Conservation (phyloP, 2,888 invertebrate genomes). For the Pediacus dermestoides region DNA sequence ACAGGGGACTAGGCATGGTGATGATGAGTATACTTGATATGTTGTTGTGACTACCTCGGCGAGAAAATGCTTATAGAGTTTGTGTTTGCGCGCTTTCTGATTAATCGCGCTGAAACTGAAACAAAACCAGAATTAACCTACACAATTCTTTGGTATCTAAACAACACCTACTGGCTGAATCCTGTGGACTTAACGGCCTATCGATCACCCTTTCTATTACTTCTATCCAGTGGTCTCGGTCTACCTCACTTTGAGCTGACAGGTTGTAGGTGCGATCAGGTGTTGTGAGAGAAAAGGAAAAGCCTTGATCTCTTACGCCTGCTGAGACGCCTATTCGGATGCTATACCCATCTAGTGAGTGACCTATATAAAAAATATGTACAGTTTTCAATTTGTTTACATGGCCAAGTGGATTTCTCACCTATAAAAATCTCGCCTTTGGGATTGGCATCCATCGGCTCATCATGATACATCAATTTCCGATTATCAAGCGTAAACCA, state of each 20-base stretch:
- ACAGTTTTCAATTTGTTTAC: neutral
- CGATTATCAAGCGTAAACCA: slow-evolving; percentile 89
- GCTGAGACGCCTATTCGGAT: slow-evolving; percentile 65
- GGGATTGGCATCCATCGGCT: slow-evolving; percentile 81
- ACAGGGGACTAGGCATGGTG: no score
- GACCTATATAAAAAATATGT: slow-evolving; percentile 50
- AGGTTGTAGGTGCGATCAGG: slow-evolving; percentile 74
- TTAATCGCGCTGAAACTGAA: slow-evolving; percentile 10
- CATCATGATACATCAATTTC: slow-evolving; percentile 90
- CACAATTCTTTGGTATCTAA: neutral
- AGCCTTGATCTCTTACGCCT: slow-evolving; percentile 72
- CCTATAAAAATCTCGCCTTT: slow-evolving; percentile 90
- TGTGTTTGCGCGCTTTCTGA: slow-evolving; percentile 62
- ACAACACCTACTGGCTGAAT: slow-evolving; percentile 62
- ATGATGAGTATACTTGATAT: no score
- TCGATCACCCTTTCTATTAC: slow-evolving; percentile 72
- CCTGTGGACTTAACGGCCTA: slow-evolving; percentile 73
- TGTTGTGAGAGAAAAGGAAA: slow-evolving; percentile 77
- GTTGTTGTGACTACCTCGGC: slow-evolving; percentile 60
- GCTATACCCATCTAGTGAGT: slow-evolving; percentile 71
- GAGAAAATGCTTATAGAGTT: slow-evolving; percentile 75
- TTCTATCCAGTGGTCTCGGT: slow-evolving; percentile 76
- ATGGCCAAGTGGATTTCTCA: slow-evolving; percentile 27
- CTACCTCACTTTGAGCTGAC: slow-evolving; percentile 72
- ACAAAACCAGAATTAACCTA: slow-evolving; percentile 5